Evolutionary conservation across 2,888 invertebrate species (phyloP).

Genomic region (Sphinx pinastri): DNA sequence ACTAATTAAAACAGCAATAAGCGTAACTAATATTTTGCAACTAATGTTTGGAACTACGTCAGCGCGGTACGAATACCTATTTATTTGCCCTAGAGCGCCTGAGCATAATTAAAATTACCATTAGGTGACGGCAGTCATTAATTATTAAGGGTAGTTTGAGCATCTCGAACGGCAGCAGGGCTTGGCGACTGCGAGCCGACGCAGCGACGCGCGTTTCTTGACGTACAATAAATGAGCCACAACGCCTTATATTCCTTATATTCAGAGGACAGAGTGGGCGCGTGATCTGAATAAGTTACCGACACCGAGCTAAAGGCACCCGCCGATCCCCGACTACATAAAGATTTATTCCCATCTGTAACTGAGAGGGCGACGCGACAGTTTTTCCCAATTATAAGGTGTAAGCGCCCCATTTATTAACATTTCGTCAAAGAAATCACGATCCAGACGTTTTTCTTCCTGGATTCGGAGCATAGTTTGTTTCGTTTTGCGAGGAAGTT

Average conservation of each 20-base stretch:
- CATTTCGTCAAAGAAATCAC: slow-evolving; percentile 78
- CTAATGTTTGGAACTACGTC: slow-evolving; percentile 18
- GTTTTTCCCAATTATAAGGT: slow-evolving; percentile 82
- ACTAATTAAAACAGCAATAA: slow-evolving; percentile 21
- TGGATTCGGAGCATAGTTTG: slow-evolving; percentile 31
- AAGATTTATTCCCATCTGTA: slow-evolving; percentile 83
- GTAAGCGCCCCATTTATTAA: slow-evolving; percentile 80
- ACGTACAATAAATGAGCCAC: slow-evolving; percentile 78
- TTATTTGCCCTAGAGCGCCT: slow-evolving; percentile 37
- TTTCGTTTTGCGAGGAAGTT: slow-evolving; percentile 33
- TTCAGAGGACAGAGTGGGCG: slow-evolving; percentile 77
- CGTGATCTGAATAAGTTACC: slow-evolving; percentile 76
- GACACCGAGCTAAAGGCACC: slow-evolving; percentile 49
- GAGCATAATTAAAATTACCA: slow-evolving; percentile 72
- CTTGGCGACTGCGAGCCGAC: slow-evolving; percentile 45
- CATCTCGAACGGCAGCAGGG: slow-evolving; percentile 61
- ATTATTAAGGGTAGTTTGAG: slow-evolving; percentile 75
- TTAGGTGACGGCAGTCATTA: slow-evolving; percentile 67
- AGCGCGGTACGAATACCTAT: slow-evolving; percentile 23
- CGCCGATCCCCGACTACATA: slow-evolving; percentile 75
- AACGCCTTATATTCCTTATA: slow-evolving; percentile 75
- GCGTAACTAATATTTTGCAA: slow-evolving; percentile 22
- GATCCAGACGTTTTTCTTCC: slow-evolving; percentile 39
- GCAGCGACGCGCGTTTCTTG: slow-evolving; percentile 36
- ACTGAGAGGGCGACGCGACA: slow-evolving; percentile 81